Evolutionary conservation across 2,888 invertebrate genomes (phyloP).

Genomic region (Andrena dorsata): DNA sequence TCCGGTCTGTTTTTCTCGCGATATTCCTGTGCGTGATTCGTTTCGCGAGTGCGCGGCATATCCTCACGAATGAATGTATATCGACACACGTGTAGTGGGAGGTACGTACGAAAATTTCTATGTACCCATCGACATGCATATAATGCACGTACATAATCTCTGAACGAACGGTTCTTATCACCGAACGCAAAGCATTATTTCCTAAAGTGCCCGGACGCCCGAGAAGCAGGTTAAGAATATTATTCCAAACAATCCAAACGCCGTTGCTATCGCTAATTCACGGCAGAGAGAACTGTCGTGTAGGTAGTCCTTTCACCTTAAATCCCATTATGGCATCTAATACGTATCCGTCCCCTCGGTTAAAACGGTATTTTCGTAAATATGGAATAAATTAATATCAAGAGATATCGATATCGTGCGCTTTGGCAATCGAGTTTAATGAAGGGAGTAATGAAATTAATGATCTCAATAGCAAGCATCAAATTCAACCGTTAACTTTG

Average conservation of each 20-base stretch:
- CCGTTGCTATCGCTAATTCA: too few species aligned
- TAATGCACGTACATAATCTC: background rate
- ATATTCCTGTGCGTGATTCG: conserved; percentile 45
- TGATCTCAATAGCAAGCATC: background rate
- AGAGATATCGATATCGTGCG: background rate
- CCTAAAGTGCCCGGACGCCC: background rate
- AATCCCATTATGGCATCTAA: too few species aligned
- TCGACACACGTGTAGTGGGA: conserved; percentile 11
- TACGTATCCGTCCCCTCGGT: too few species aligned
- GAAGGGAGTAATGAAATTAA: background rate
- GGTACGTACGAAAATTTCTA: conserved; percentile 42
- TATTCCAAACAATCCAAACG: background rate
- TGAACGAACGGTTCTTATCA: background rate
- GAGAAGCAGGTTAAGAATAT: background rate
- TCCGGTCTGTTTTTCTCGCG: conserved; percentile 39
- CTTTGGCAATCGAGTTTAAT: background rate
- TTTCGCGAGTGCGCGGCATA: conserved; percentile 22
- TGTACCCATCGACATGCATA: background rate
- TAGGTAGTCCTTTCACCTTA: too few species aligned
- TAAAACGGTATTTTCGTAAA: too few species aligned
- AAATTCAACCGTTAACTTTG: background rate
- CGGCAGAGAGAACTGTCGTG: too few species aligned
- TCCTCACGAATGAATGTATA: conserved; percentile 21
- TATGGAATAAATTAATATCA: background rate
- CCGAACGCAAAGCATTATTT: background rate